A percentile compares a stretch with the other conserved stretches of the same genome.
Conservation (phyloP, 1,140 invertebrate genomes). For the Dermatophagoides farinae region DNA sequence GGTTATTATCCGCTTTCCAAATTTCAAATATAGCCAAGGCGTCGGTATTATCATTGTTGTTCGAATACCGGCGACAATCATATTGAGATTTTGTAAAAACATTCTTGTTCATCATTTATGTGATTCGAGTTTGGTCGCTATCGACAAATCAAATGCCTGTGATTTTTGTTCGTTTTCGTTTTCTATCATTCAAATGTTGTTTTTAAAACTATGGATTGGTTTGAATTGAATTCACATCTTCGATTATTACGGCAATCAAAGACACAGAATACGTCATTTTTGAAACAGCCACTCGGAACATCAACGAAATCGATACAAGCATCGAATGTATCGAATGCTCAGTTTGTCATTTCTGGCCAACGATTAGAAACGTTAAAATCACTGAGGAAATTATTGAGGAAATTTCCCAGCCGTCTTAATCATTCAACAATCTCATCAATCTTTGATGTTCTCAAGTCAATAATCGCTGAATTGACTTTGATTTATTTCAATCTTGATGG, state of each 20-base stretch:
- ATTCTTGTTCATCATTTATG: too few species aligned
- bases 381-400: neutral
- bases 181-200: too few species aligned
- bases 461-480: neutral
- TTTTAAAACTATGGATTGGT: neutral
- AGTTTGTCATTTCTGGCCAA: neutral
- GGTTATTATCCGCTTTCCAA: too few species aligned
- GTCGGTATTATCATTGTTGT: too few species aligned
- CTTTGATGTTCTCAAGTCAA: neutral
- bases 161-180: too few species aligned
- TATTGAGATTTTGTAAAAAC: too few species aligned
- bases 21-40: too few species aligned
- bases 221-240: neutral
- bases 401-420: neutral
- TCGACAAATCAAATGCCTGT: too few species aligned
- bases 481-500: neutral
- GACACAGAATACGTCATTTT: neutral
- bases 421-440: neutral
- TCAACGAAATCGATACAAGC: neutral
- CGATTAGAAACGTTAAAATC: slow-evolving; percentile 3
- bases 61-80: too few species aligned
- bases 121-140: too few species aligned
- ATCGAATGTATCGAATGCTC: neutral
- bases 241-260: neutral
- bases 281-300: neutral